Conservation (phyloP, 2,888 invertebrate species). For the Platynereis dumerilii region DNA sequence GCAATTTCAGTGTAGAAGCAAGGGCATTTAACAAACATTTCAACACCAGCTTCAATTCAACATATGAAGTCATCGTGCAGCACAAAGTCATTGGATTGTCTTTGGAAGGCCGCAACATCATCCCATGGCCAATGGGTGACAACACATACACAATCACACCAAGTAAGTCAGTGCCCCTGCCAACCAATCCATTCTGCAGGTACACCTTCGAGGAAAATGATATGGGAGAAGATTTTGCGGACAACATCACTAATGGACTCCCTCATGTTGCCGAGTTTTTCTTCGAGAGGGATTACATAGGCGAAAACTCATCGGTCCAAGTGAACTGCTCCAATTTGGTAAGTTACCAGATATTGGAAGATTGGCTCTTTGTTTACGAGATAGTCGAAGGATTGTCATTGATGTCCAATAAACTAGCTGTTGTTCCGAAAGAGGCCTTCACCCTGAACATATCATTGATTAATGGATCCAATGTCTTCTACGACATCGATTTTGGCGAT, state of each 20-base stretch:
- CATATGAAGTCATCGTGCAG: constrained; percentile 3
- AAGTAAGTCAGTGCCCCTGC: not conserved
- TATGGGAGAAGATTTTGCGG: not conserved
- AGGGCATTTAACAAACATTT: not conserved
- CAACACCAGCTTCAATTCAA: not conserved
- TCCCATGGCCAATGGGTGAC: not conserved
- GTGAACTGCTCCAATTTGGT: not conserved
- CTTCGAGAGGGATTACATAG: constrained; percentile 1
- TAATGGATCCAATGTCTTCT: constrained; percentile 1
- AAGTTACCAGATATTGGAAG: not conserved
- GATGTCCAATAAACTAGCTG: not conserved
- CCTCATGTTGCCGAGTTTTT: not conserved
- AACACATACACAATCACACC: not conserved
- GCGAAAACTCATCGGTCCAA: not conserved
- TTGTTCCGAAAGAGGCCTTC: not conserved
- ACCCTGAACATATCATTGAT: not conserved
- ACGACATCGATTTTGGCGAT: not conserved
- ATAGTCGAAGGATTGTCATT: not conserved
- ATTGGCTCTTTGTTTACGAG: not conserved
- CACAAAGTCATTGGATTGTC: not conserved
- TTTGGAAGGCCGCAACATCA: not conserved
- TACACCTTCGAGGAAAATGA: not conserved
- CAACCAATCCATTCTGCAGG: not conserved
- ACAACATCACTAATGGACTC: not conserved
- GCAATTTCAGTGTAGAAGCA: not conserved